Percentiles rank a stretch among this genome's conserved stretches.
Evolutionary conservation across 2,888 invertebrate species (phyloP).

Genomic region (Colostygia pectinataria): DNA sequence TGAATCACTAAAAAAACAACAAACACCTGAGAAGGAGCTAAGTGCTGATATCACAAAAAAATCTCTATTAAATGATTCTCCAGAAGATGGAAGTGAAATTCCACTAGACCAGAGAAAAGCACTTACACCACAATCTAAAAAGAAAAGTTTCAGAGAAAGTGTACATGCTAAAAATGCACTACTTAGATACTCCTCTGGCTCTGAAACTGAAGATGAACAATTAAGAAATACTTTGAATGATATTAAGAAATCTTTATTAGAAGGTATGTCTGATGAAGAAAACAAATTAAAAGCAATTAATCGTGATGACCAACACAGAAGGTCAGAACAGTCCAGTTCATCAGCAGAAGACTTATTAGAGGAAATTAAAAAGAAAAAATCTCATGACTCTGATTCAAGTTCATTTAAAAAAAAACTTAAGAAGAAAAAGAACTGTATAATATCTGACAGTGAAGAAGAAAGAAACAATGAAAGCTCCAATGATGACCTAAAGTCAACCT

Average conservation of each 20-base stretch:
- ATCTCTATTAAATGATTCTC: conserved; percentile 23
- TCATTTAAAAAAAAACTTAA: conserved; percentile 10
- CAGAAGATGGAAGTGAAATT: conserved; percentile 23
- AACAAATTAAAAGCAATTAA: conserved; percentile 24
- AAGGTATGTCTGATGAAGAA: conserved; percentile 47
- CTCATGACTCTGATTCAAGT: conserved; percentile 10
- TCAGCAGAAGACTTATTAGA: conserved; percentile 40
- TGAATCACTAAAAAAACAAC: conserved; percentile 6
- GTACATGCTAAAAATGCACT: conserved; percentile 66
- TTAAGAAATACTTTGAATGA: conserved; percentile 47
- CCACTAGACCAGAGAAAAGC: conserved; percentile 30
- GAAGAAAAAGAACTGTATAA: conserved; percentile 20
- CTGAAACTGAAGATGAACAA: conserved; percentile 66
- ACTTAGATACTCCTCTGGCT: conserved; percentile 62
- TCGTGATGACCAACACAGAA: neutral
- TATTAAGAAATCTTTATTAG: conserved; percentile 49
- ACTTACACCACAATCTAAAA: conserved; percentile 40
- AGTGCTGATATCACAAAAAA: conserved; percentile 14
- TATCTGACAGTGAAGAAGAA: conserved; percentile 27
- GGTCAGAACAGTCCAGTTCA: conserved; percentile 30
- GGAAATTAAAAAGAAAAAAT: conserved; percentile 27
- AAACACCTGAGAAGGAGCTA: conserved; percentile 19
- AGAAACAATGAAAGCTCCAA: conserved; percentile 29
- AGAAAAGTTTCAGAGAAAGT: conserved; percentile 58
- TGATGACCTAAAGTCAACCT: conserved; percentile 44